Evolutionary conservation across 2,888 invertebrate genomes (phyloP).

Genomic region (Mesopsocus fuscifrons): DNA sequence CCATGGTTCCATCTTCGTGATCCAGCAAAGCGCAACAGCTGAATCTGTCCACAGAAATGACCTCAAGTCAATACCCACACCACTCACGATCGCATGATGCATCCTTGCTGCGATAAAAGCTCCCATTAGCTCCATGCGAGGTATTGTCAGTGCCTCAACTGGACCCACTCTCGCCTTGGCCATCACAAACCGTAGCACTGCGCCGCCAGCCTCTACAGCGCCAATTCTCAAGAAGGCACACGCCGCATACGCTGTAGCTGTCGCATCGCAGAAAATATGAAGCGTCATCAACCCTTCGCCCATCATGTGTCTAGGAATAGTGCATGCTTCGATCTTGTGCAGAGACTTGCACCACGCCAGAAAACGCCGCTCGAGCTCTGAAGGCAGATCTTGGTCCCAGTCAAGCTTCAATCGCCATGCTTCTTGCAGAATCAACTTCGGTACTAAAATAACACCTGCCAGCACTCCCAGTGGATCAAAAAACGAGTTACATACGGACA

Average conservation of each 20-base stretch:
- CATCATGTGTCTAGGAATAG: no score
- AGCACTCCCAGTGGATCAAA: neutral
- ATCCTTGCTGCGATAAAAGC: neutral
- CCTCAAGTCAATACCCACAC: no score
- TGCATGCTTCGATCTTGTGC: no score
- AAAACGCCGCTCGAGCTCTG: constrained; percentile 5
- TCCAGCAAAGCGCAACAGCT: neutral
- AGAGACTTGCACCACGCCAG: no score
- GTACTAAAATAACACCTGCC: neutral
- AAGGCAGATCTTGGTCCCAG: constrained; percentile 13
- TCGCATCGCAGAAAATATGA: no score
- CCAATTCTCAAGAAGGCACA: no score
- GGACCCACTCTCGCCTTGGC: constrained; percentile 1
- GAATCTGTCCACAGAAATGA: constrained; percentile 2
- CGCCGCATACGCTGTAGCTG: no score
- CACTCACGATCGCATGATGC: neutral
- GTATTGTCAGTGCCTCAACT: neutral
- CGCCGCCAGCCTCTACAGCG: neutral
- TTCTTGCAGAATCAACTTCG: neutral
- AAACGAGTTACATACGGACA: neutral
- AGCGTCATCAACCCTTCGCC: no score
- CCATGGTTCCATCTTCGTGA: no score
- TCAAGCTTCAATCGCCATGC: neutral
- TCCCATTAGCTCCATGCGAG: neutral
- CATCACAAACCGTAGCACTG: neutral